A percentile compares a stretch with the other conserved stretches of the same genome.
Conservation (phyloP, 1,140 invertebrate genomes). For the Magallana angulata region DNA sequence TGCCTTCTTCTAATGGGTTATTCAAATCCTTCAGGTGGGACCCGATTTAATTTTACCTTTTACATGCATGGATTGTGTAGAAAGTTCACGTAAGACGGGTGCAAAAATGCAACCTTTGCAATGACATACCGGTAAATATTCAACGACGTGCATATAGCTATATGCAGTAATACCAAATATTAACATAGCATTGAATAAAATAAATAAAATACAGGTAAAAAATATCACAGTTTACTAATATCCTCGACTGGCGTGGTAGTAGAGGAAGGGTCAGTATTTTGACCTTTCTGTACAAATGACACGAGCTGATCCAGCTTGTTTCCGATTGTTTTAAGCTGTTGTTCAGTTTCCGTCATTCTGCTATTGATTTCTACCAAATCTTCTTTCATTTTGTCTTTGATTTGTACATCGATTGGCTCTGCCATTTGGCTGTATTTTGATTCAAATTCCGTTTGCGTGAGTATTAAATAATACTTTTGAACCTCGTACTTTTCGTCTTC, state of each 20-base stretch:
- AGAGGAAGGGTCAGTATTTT: not conserved
- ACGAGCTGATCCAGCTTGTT: not conserved
- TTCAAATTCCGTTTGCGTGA: not conserved
- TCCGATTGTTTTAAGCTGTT: not conserved
- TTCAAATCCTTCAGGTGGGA: no score
- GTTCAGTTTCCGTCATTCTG: not conserved
- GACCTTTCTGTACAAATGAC: not conserved
- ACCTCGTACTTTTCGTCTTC: conserved; percentile 9
- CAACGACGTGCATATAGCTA: no score
- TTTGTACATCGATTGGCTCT: not conserved
- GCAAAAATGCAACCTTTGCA: no score
- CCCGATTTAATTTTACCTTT: no score
- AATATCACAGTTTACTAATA: not conserved
- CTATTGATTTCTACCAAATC: not conserved
- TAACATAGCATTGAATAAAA: not conserved
- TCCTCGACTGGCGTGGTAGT: not conserved
- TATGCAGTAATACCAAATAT: not conserved
- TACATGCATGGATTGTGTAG: no score
- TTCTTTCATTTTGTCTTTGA: not conserved
- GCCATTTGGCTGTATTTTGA: not conserved
- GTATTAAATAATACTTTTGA: conserved; percentile 18
- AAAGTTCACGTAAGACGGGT: no score
- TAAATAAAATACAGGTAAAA: not conserved
- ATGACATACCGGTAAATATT: no score
- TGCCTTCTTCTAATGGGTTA: no score